These are phyloP conservation scores for Natrix natrix DNA, from an alignment of 2,797 vertebrate genomes.

Conservation along the genomic window DNA sequence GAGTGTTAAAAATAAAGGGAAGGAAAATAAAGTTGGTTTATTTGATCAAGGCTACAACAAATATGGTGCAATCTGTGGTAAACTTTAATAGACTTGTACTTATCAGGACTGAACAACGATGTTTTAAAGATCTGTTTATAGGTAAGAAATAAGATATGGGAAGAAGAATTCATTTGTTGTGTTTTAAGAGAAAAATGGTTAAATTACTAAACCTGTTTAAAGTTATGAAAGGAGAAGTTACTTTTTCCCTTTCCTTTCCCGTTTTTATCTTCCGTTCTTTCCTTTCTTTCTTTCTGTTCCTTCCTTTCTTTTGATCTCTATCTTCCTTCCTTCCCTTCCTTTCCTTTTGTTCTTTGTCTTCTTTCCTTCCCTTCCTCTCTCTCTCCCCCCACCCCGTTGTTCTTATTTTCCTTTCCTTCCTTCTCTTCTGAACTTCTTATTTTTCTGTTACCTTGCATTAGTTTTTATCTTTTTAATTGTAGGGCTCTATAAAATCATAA, in stretches of 20 bases:
- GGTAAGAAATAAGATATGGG: not conserved
- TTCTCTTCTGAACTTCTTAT: not conserved
- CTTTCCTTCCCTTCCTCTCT: no score
- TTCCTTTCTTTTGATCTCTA: no score
- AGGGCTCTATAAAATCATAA: not conserved
- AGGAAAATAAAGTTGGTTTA: not conserved
- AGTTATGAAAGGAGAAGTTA: not conserved
- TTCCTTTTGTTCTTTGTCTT: no score
- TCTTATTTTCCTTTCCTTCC: not conserved
- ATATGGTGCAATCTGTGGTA: not conserved
- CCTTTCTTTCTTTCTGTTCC: no score
- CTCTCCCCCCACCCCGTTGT: no score
- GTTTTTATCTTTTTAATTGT: not conserved
- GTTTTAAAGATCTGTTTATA: not conserved
- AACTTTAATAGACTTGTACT: not conserved
- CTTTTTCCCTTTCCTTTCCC: not conserved
- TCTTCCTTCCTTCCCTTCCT: no score
- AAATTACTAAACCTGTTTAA: not conserved
- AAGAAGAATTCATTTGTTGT: not conserved
- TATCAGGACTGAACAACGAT: not conserved
- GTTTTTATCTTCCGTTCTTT: no score
- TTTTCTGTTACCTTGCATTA: not conserved
- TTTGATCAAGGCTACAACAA: not conserved
- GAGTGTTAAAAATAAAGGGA: not conserved
- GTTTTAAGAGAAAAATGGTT: not conserved